Evolutionary conservation across 2,797 vertebrate genomes (phyloP).

Genomic region (Thunnus albacares): DNA sequence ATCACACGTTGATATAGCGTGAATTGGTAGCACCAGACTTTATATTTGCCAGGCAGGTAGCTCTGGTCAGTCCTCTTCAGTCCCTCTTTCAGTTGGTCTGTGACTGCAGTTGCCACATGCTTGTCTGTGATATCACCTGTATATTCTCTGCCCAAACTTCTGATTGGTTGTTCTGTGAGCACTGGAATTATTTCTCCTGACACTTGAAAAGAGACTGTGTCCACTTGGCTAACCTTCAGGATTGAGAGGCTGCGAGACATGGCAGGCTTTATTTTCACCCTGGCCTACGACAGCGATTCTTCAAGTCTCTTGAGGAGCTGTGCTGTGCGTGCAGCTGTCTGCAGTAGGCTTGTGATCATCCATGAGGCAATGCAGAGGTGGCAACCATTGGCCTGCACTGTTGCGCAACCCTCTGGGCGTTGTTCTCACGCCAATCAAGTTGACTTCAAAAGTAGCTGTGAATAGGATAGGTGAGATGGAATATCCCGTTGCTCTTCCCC

Average conservation of each 20-base stretch:
- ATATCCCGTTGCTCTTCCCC: constrained; percentile 17
- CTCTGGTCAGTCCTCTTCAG: too few relatives aligned
- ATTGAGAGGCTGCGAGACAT: too few relatives aligned
- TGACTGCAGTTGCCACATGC: background rate
- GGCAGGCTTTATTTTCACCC: background rate
- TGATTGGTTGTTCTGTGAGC: background rate
- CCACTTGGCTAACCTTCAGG: background rate
- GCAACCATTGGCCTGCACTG: background rate
- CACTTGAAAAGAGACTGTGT: background rate
- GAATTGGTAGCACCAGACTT: too few relatives aligned
- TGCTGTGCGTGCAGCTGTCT: background rate
- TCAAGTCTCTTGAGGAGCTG: background rate
- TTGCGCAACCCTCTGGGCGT: background rate
- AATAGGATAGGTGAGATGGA: constrained; percentile 30
- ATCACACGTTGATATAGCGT: too few relatives aligned
- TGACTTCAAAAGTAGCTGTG: background rate
- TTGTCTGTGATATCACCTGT: too few relatives aligned
- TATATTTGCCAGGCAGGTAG: too few relatives aligned
- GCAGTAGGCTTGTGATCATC: background rate
- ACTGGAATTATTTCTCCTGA: background rate
- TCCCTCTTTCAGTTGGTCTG: background rate
- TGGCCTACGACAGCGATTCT: background rate
- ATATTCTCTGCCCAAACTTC: background rate
- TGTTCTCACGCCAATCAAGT: background rate
- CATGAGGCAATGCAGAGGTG: background rate